A percentile compares a stretch with the other conserved stretches of the same genome.
These are phyloP conservation scores for Eremobia ochroleuca DNA, from an alignment of 2,888 invertebrate genomes.

Conservation along the genomic window DNA sequence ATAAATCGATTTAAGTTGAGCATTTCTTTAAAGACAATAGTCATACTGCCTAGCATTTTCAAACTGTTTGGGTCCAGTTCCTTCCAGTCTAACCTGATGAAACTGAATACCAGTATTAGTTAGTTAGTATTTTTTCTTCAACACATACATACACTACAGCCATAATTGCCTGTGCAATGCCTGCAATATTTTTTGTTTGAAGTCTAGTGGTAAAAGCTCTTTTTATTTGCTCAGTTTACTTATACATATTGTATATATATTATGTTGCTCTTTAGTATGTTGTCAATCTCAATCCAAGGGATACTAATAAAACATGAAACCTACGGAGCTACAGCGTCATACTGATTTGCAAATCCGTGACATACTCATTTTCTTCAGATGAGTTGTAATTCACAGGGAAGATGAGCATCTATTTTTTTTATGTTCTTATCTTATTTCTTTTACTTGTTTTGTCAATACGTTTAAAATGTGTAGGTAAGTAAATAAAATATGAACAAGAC, in stretches of 20 bases:
- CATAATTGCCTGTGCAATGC: neutral
- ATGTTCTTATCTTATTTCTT: neutral
- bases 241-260: neutral
- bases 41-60: neutral
- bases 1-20: neutral
- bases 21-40: neutral
- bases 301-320: constrained; percentile 23
- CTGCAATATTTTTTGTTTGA: neutral
- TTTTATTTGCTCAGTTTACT: neutral
- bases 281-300: neutral
- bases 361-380: constrained; percentile 27
- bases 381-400: constrained; percentile 19
- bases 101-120: neutral
- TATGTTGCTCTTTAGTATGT: neutral
- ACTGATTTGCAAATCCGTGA: constrained; percentile 37
- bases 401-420: neutral
- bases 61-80: neutral
- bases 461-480: neutral
- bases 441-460: neutral
- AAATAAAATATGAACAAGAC: neutral
- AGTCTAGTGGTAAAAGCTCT: neutral
- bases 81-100: neutral
- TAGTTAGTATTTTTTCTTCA: neutral
- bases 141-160: neutral
- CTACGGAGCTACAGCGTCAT: neutral